phyloP scores from a whole-genome alignment of 2,888 invertebrate species.

The Plusia festucae region DNA sequence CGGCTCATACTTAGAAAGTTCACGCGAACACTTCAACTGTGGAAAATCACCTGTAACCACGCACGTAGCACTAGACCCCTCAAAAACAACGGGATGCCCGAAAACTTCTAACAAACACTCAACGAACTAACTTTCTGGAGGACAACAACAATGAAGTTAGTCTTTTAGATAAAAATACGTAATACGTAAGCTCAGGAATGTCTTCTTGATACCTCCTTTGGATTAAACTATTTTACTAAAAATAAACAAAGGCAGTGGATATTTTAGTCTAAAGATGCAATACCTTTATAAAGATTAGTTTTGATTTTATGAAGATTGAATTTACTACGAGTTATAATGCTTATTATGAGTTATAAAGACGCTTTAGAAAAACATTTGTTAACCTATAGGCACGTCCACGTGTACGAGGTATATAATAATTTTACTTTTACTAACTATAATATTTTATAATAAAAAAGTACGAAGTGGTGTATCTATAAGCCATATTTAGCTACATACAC shows the following conservation, averaged over 20 bases:
- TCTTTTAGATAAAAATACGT: constrained; percentile 58
- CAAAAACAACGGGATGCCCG: constrained; percentile 72
- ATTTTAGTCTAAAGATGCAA: background rate
- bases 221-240: background rate
- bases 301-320: too few relatives aligned
- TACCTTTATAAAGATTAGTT: background rate
- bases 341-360: too few relatives aligned
- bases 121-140: constrained; percentile 58
- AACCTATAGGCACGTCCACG: too few relatives aligned
- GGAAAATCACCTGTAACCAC: constrained; percentile 77
- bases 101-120: constrained; percentile 74
- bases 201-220: constrained; percentile 45
- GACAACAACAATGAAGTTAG: constrained; percentile 63
- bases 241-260: background rate
- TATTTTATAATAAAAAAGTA: too few relatives aligned
- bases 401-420: too few relatives aligned
- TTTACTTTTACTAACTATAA: too few relatives aligned
- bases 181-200: constrained; percentile 50
- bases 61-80: constrained; percentile 66
- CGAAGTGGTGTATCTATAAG: too few relatives aligned
- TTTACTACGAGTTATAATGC: too few relatives aligned
- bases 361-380: too few relatives aligned
- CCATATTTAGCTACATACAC: too few relatives aligned
- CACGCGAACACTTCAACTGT: constrained; percentile 69
- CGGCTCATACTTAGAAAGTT: constrained; percentile 77